Base-by-base conservation (phyloP, 2,888 invertebrate genomes). In the Cataglyphis cursor region DNA sequence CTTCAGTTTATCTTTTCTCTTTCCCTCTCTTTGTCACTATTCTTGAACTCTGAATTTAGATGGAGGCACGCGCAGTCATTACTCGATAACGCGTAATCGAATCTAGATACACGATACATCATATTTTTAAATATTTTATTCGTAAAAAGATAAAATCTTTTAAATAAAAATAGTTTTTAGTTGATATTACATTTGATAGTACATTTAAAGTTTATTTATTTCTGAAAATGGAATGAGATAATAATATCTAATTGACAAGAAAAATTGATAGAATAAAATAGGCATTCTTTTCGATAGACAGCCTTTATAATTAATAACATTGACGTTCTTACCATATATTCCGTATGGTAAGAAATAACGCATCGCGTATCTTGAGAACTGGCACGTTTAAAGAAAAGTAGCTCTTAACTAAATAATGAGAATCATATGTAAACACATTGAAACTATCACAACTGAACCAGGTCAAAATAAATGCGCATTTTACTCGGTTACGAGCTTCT, bases 381-480 rank as follows among this genome's bases (percentile, higher is more conserved):
- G 21, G 4, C 35, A 21, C 10, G 21, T 38, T 70, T 24, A 38
- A 70, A 18, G 15, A 38, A 44, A n/a, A 62, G 9, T 66, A 12
- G 15, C 54, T 3, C 35, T 28, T 35, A 59, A 59, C 15, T 51
- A n/a, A 41, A 76, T 35, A 35, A 41, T 41, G 68, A 21, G 10
- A 68, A 38, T 76, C 28, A 21, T 35, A 18, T 9, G 3, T 57
- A 15, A 57, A 38, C 6, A 10, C 28, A 41, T 24, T 31, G 38
- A 41, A 65, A 61, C 41, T 10, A 9, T 15, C 57, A 21, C 31
- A 68, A 76, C 15, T 76, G 57, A 76, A 75, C 35, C 12, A 64
- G 59, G 35, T 75, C 51, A 61, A 38, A 78, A 75, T 66, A 78
- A 78, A 82, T 72, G 72, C 35, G 59, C 59, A 75, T 68, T 66